Evolutionary conservation across 2,113 vertebrate genomes (phyloP), one percentile per base, ranked within the genome.

Genomic region (Colossoma macropomum): DNA sequence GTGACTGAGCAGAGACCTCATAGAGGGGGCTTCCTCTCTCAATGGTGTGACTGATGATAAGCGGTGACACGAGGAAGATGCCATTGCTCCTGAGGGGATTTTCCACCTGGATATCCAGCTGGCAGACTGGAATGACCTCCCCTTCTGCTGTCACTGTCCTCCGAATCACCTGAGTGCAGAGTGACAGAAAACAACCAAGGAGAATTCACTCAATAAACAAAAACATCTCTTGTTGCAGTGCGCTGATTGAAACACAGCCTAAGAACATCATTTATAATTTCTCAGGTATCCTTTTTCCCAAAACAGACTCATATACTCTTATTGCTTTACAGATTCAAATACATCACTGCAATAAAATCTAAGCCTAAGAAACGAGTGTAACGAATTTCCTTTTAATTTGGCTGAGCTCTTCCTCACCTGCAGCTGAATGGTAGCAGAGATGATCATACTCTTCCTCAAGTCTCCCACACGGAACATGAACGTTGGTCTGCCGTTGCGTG

Each of bases 381-480:
- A n/a, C 1, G 2, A 59, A 59, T 45, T 9, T 11, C 41, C 41
- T 9, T 11, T 45, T 4, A 45, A 11, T 45, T 45, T 45, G 23
- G 30, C n/a, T 25, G 8, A n/a, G 23, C 17, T 19, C 34, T 75
- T 82, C 38, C 86, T 87, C 27, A 96, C 92, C 92, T 96, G 95
- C 68, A 96, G 92, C 86, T 95, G 95, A 13, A 96, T 79, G 17
- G 95, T 95, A 82, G 95, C 95, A 0, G 95, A 95, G 86, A 96
- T 96, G 88, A 96, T 96, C 95, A 96, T 96, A 34, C 95, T 96
- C 68, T 96, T 96, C 81, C 95, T 91, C 81, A 96, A 90, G 87
- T 96, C 95, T 34, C 95, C 95, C 0, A 96, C 88, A 0, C 95
- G 82, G 86, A 96, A 95, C 95, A 96, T 96, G 65, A 96, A 92